These are phyloP conservation scores for Phoenicopterus ruber DNA, from an alignment of 2,113 vertebrate species.

Conservation along the genomic window DNA sequence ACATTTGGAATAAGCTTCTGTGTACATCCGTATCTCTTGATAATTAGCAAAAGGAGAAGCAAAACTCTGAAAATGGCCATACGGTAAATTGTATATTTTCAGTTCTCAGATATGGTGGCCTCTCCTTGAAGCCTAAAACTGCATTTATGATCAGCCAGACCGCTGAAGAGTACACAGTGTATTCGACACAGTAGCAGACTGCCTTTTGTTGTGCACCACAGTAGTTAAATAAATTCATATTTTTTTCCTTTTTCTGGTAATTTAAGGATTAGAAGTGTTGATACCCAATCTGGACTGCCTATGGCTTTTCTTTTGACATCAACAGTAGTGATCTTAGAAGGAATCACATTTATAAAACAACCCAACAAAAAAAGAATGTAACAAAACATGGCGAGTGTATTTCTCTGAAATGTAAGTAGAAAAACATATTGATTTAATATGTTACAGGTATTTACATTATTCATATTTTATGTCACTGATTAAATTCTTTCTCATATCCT, in stretches of 20 bases:
- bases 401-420: conserved; percentile 60
- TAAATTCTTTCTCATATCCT: conserved; percentile 11
- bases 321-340: conserved; percentile 52
- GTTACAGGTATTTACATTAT: conserved; percentile 58
- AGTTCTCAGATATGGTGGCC: background rate
- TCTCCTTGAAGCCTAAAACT: background rate
- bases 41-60: background rate
- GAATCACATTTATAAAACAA: conserved; percentile 65
- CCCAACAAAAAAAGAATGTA: conserved; percentile 60
- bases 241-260: conserved; percentile 3
- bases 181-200: background rate
- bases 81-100: background rate
- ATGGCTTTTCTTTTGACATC: conserved; percentile 70
- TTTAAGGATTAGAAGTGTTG: conserved; percentile 60
- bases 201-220: background rate
- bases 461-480: conserved; percentile 55
- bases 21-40: background rate
- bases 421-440: conserved; percentile 47
- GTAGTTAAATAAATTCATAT: background rate
- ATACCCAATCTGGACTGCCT: conserved; percentile 39
- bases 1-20: background rate
- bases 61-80: background rate
- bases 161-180: background rate
- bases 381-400: conserved; percentile 61
- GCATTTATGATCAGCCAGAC: background rate